Base-by-base conservation (phyloP, 2,888 invertebrate species). In the Malacosoma neustria region DNA sequence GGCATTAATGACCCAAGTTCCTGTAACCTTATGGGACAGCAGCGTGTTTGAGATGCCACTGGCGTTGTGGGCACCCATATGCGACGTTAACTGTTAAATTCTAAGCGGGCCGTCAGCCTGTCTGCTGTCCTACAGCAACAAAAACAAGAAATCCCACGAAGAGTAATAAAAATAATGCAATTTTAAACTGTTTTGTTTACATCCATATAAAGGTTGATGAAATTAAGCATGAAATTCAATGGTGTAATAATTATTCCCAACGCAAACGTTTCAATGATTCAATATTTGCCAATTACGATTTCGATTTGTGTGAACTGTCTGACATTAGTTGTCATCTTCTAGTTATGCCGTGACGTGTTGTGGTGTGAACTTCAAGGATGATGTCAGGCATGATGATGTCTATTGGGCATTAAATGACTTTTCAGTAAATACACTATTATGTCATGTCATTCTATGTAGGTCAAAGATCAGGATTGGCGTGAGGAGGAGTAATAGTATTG, bases 351-450 rank as follows among this genome's bases (percentile, higher is more conserved):
- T 72, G 71, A 77, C 74, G 73, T 61, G 45, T 50, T 39, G 35
- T 33, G 42, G 42, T 58, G 46, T 48, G 42, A 46, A 45, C 53
- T 49, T 54, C 53, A 47, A 7, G 45, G 49, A 59, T 77, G 79
- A 77, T 68, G 64, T 75, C 76, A 77, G 61, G n/a, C n/a, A n/a
- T n/a, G n/a, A n/a, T 63, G 60, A 43, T 62, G 61, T 59, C 51
- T 48, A 49, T 46, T 43, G 48, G 43, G 46, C 48, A 46, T 45
- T 22, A 22, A 9, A 22, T 22, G 22, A 22, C 22, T 22, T 22
- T 22, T 22, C 22, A 22, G 9, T 22, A 7, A 22, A 3, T 22
- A 9, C n/a, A n/a, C n/a, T 22, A 7, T 22, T 9, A 5, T 22
- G 9, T 22, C 22, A 22, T 3, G 22, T 22, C 22, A 22, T 22